These are phyloP conservation scores for Trematomus bernacchii DNA, from an alignment of 2,797 vertebrate genomes.

Conservation along the genomic window DNA sequence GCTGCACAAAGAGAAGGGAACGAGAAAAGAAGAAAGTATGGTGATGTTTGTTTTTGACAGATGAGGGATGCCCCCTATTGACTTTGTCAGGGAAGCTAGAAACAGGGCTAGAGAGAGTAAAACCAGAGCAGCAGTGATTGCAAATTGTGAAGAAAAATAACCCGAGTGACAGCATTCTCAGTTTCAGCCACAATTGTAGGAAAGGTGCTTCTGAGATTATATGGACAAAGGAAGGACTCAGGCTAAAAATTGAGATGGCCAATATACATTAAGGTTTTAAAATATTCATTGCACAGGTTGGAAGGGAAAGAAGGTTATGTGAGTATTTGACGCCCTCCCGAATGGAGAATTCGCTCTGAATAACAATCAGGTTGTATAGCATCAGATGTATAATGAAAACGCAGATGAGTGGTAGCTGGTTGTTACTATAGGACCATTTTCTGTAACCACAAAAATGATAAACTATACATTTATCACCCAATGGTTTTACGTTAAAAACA, in stretches of 20 bases:
- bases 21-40: conserved; percentile 89
- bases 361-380: conserved; percentile 87
- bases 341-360: conserved; percentile 91
- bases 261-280: conserved; percentile 92
- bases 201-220: conserved; percentile 87
- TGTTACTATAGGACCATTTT: conserved; percentile 26
- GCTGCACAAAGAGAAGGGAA: conserved; percentile 85
- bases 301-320: conserved; percentile 90
- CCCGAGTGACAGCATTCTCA: conserved; percentile 89
- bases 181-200: conserved; percentile 91
- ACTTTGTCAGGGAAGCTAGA: conserved; percentile 95
- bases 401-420: conserved; percentile 62
- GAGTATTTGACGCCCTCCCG: conserved; percentile 86
- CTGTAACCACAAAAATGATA: conserved; percentile 31
- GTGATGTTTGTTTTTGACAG: conserved; percentile 98
- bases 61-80: conserved; percentile 99
- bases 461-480: conserved; percentile 16
- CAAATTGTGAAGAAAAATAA: conserved; percentile 94
- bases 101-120: conserved; percentile 84
- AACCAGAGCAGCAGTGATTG: conserved; percentile 90
- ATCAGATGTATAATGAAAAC: conserved; percentile 70
- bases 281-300: conserved; percentile 94
- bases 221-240: conserved; percentile 90
- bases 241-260: conserved; percentile 88
- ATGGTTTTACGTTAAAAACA: conserved; percentile 25